Conservation (phyloP, 2,113 vertebrate genomes). For the Acanthisitta chloris region DNA sequence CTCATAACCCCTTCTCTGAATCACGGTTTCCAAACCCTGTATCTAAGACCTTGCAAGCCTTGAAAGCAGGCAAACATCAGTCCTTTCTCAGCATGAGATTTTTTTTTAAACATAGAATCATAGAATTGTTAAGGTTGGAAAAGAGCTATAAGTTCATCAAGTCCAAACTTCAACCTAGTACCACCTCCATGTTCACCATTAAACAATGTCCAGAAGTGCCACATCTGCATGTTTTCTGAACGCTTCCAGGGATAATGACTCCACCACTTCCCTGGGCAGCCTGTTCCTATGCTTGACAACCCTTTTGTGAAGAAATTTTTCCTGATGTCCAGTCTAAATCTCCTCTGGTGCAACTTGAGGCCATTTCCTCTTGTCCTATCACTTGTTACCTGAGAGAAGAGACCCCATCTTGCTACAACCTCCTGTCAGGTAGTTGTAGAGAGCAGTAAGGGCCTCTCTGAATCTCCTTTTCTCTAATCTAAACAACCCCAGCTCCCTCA, state of each 20-base stretch:
- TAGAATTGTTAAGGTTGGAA: background rate
- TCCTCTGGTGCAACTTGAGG: background rate
- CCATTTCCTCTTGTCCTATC: background rate
- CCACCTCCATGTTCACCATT: background rate
- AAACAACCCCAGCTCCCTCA: background rate
- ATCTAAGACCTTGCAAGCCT: background rate
- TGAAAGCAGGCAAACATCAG: background rate
- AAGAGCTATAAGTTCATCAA: background rate
- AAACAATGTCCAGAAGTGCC: background rate
- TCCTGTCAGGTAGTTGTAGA: background rate
- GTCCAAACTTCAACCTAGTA: background rate
- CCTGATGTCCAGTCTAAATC: background rate
- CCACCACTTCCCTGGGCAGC: background rate
- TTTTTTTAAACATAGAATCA: background rate
- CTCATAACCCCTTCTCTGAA: background rate
- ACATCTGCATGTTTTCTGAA: background rate
- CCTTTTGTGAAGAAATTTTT: background rate
- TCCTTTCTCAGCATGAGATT: background rate
- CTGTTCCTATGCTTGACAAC: background rate
- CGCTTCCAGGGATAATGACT: background rate
- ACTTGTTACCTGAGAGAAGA: background rate
- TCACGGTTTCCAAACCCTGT: background rate
- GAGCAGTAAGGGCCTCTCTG: background rate
- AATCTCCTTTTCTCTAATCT: background rate
- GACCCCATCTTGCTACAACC: too few species aligned